A percentile compares a stretch with the other conserved stretches of the same genome.
These are phyloP conservation scores for Spheniscus humboldti DNA, from an alignment of 2,797 vertebrate species.

Conservation along the genomic window DNA sequence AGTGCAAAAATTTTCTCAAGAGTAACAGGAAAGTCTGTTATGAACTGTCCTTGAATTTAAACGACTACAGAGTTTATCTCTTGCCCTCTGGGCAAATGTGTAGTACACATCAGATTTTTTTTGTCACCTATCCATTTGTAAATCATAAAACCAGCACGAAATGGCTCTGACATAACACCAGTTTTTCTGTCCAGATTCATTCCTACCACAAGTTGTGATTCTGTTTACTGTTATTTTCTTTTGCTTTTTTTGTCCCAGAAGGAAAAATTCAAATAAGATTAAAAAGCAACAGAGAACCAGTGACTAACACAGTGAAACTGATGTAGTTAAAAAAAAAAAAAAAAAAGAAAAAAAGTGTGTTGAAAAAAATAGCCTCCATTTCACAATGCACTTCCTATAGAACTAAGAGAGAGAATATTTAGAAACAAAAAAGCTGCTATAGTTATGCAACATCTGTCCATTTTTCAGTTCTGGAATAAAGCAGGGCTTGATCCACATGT, in stretches of 20 bases:
- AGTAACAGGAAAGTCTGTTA: not conserved
- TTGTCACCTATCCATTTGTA: not conserved
- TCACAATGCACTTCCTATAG: not conserved
- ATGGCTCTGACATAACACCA: not conserved
- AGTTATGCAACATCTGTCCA: not conserved
- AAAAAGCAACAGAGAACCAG: not conserved
- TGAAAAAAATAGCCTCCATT: not conserved
- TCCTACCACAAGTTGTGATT: not conserved
- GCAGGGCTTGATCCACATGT: not conserved
- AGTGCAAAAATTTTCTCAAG: not conserved
- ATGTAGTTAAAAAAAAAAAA: not conserved
- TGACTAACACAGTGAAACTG: not conserved
- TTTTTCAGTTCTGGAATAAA: not conserved
- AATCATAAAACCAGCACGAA: not conserved
- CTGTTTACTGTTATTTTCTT: not conserved
- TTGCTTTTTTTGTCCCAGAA: not conserved
- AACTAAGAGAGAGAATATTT: not conserved
- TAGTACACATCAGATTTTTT: not conserved
- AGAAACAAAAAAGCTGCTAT: not conserved
- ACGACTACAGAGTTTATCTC: not conserved
- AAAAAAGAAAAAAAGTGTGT: fast-evolving
- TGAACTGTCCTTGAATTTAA: not conserved
- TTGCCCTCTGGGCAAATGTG: not conserved
- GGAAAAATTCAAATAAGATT: not conserved
- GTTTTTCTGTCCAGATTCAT: not conserved